Percentiles rank a stretch among this genome's conserved stretches.
phyloP scores from a whole-genome alignment of 2,113 vertebrate genomes.

The Apodemus speciosus region DNA sequence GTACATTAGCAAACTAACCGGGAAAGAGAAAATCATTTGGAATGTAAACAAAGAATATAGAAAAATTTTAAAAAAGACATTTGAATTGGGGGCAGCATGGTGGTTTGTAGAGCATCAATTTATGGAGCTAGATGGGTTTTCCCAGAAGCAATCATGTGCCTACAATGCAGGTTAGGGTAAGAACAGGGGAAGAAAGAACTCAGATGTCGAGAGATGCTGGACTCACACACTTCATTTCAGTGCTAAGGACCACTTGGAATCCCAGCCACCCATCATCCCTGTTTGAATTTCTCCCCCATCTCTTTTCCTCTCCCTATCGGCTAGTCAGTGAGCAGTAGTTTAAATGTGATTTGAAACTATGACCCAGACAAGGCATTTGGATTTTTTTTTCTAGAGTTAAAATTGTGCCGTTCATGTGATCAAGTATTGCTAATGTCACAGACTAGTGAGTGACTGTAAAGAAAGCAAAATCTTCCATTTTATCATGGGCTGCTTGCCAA shows the following conservation, averaged over 20 bases:
- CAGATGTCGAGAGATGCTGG: neutral
- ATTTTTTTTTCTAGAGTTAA: slow-evolving; percentile 54
- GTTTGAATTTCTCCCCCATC: neutral
- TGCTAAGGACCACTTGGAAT: neutral
- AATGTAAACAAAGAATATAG: too few species aligned
- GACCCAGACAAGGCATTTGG: slow-evolving; percentile 45
- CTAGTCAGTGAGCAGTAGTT: neutral
- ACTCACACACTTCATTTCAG: neutral
- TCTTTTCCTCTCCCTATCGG: neutral
- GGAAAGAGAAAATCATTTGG: too few species aligned
- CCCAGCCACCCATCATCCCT: neutral
- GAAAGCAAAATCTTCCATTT: slow-evolving; percentile 54
- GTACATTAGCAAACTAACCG: neutral
- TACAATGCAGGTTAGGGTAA: neutral
- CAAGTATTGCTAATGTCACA: slow-evolving; percentile 51
- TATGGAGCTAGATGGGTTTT: neutral
- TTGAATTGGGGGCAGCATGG: neutral
- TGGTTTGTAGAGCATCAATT: neutral
- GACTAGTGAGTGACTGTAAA: slow-evolving; percentile 56
- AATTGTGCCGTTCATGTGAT: slow-evolving; percentile 36
- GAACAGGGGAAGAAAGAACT: neutral
- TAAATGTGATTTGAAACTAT: slow-evolving; percentile 39
- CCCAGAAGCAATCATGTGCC: accelerated
- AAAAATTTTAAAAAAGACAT: too few species aligned
- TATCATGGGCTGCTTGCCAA: slow-evolving; percentile 33